Percentiles rank a stretch among this genome's conserved stretches.
These are phyloP conservation scores for Ctenopoma multispine DNA, from an alignment of 2,797 vertebrate species.

Conservation along the genomic window DNA sequence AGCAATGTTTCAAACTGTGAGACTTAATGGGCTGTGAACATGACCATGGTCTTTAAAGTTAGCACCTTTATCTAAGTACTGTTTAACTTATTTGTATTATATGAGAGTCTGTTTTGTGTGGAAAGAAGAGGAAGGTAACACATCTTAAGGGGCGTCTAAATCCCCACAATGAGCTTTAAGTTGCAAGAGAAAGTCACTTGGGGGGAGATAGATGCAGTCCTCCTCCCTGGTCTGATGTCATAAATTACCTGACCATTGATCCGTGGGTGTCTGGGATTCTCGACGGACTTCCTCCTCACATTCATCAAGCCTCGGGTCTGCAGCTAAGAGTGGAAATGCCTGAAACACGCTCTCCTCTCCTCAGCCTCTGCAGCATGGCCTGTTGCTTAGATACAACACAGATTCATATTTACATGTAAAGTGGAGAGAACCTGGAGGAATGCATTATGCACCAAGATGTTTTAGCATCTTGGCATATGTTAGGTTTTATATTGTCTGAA, in stretches of 20 bases:
- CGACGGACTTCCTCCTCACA: slow-evolving; percentile 66
- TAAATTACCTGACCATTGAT: slow-evolving; percentile 84
- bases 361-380: slow-evolving; percentile 32
- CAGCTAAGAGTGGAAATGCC: slow-evolving; percentile 52
- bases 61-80: slow-evolving; percentile 23
- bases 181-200: slow-evolving; percentile 44
- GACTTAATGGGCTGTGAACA: slow-evolving; percentile 19
- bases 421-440: slow-evolving; percentile 30
- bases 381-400: slow-evolving; percentile 76
- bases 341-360: slow-evolving; percentile 41
- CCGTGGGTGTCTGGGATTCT: slow-evolving; percentile 76
- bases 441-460: slow-evolving; percentile 34
- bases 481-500: slow-evolving; percentile 14
- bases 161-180: slow-evolving; percentile 50
- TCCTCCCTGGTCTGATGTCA: slow-evolving; percentile 61
- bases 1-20: slow-evolving; percentile 25
- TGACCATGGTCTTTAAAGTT: neutral
- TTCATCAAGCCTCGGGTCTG: slow-evolving; percentile 70
- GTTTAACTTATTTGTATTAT: slow-evolving; percentile 5
- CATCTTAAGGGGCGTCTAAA: slow-evolving; percentile 60
- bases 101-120: slow-evolving; percentile 24
- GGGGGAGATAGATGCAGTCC: slow-evolving; percentile 74
- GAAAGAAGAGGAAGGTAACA: slow-evolving; percentile 26
- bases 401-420: slow-evolving; percentile 42
- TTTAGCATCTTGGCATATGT: slow-evolving; percentile 13